phyloP scores from a whole-genome alignment of 2,797 vertebrate genomes.

The Acropternis orthonyx region DNA sequence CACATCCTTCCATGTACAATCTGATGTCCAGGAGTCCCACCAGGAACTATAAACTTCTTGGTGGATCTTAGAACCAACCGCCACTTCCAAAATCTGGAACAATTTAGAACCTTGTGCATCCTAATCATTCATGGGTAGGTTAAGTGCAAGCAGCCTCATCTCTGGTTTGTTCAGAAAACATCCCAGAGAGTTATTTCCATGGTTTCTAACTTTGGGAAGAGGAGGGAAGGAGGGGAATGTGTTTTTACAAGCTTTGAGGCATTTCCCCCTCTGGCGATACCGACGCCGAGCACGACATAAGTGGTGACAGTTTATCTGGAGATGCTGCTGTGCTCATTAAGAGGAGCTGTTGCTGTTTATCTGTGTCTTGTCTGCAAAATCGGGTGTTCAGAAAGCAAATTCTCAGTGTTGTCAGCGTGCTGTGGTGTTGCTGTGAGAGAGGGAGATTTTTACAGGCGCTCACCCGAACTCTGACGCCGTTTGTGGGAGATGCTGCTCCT shows the following conservation, averaged over 20 bases:
- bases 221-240: not conserved
- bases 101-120: not conserved
- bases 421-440: conserved; percentile 1
- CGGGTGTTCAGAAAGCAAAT: conserved; percentile 55
- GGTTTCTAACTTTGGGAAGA: not conserved
- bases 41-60: not conserved
- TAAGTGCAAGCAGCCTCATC: not conserved
- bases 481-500: not conserved
- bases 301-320: conserved; percentile 81
- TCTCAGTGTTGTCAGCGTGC: conserved; percentile 65
- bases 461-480: not conserved
- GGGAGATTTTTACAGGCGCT: not conserved
- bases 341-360: conserved; percentile 72
- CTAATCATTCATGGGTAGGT: rapidly evolving
- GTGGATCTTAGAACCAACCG: not conserved
- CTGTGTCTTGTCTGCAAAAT: conserved; percentile 74
- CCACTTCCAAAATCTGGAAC: not conserved
- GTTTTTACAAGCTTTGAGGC: not conserved
- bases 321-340: conserved; percentile 69
- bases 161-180: not conserved
- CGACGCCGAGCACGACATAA: not conserved
- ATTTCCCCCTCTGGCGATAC: not conserved
- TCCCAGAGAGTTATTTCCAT: not conserved
- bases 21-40: not conserved
- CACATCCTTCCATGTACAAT: rapidly evolving